These are phyloP conservation scores for Odontophorus gujanensis DNA, from an alignment of 2,113 vertebrate genomes.

Conservation along the genomic window DNA sequence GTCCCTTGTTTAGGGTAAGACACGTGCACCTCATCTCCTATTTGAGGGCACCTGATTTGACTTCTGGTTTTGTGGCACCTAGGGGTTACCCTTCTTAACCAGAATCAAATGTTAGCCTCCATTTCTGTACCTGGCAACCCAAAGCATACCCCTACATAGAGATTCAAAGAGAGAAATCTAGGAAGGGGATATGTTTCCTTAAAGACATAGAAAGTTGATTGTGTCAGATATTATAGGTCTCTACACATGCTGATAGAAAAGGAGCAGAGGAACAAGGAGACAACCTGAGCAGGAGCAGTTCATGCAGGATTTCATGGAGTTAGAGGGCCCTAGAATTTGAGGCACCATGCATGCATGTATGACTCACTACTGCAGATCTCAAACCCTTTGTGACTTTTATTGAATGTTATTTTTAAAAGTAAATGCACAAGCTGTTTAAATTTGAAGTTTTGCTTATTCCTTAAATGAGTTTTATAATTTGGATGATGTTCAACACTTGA, in stretches of 20 bases:
- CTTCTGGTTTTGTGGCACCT: neutral
- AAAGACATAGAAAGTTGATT: rapidly evolving
- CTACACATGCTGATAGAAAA: neutral
- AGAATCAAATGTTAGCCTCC: neutral
- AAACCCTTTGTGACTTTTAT: neutral
- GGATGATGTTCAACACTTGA: constrained; percentile 33
- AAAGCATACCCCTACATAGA: neutral
- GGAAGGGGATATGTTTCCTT: neutral
- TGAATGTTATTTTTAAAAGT: neutral
- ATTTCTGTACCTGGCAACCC: neutral
- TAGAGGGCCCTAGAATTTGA: neutral
- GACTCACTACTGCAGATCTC: neutral
- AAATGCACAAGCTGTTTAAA: neutral
- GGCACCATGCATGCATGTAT: neutral
- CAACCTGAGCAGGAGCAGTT: neutral
- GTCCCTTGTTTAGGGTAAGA: neutral
- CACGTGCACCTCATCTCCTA: neutral
- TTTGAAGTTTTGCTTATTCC: neutral
- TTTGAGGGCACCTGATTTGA: neutral
- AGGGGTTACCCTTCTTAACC: neutral
- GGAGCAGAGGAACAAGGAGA: neutral
- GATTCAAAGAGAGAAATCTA: neutral
- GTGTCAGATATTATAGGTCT: neutral
- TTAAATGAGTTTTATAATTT: constrained; percentile 11
- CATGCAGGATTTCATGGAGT: rapidly evolving